phyloP scores from a whole-genome alignment of 2,888 invertebrate species.

The Eupeodes luniger region DNA sequence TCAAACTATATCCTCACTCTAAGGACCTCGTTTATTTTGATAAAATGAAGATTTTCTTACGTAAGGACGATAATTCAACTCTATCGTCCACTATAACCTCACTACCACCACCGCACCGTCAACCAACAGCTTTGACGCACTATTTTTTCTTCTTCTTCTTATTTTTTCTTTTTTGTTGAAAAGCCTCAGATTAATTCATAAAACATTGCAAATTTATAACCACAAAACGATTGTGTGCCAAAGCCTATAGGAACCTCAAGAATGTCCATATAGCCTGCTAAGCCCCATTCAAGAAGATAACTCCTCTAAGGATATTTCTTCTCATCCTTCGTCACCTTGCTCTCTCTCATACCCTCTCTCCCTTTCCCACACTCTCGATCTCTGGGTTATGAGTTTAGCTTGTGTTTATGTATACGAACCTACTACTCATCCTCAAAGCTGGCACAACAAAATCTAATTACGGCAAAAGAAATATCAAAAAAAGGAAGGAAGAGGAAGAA shows the following conservation, averaged over 20 bases:
- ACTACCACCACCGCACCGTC: too few relatives aligned
- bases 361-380: background rate
- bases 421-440: conserved; percentile 36
- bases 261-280: conserved; percentile 23
- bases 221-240: conserved; percentile 31
- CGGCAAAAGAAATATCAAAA: conserved; percentile 26
- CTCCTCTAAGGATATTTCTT: conserved; percentile 9
- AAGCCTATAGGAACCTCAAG: conserved; percentile 17
- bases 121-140: conserved; percentile 23
- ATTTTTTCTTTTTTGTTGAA: background rate
- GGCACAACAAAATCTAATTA: conserved; percentile 68
- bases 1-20: background rate
- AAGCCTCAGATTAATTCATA: conserved; percentile 37
- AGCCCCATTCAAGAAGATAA: conserved; percentile 30
- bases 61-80: background rate
- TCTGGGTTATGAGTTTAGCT: conserved; percentile 10
- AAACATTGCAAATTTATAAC: conserved; percentile 47
- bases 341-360: background rate
- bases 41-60: conserved; percentile 4
- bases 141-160: conserved; percentile 11
- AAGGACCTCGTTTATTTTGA: background rate
- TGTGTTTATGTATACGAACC: background rate
- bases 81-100: background rate
- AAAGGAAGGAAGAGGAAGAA: conserved; percentile 13
- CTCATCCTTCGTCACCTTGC: conserved; percentile 20